phyloP scores from a whole-genome alignment of 2,113 vertebrate species.

The Ceyx cyanopectus region DNA sequence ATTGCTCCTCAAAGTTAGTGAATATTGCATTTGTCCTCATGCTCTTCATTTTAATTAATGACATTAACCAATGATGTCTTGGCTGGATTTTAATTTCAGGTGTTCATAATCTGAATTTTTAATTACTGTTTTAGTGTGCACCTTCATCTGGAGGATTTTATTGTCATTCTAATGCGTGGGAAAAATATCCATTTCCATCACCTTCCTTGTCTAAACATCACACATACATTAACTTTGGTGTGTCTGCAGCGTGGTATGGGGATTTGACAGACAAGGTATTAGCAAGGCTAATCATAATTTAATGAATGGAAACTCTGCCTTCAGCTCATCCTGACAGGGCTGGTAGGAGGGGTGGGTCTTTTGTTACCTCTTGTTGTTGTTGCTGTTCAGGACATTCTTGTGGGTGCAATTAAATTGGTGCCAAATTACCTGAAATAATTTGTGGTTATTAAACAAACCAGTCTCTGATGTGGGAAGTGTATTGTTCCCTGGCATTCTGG shows the following conservation, averaged over 20 bases:
- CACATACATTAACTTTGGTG: neutral
- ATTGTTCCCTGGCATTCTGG: constrained; percentile 34
- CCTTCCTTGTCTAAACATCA: constrained; percentile 22
- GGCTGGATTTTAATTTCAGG: neutral
- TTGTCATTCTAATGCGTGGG: neutral
- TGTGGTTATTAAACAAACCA: constrained; percentile 64
- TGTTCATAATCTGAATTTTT: neutral
- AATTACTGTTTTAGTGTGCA: neutral
- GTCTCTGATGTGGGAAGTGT: constrained; percentile 52
- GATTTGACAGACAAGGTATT: constrained; percentile 46
- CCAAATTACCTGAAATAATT: constrained; percentile 74
- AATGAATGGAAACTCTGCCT: constrained; percentile 55
- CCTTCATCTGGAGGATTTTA: neutral
- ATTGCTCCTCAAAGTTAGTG: neutral
- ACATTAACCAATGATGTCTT: neutral
- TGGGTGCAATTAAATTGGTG: constrained; percentile 54
- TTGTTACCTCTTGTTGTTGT: constrained; percentile 35
- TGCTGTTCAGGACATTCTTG: constrained; percentile 50
- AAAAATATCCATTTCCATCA: neutral
- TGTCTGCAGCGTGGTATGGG: neutral
- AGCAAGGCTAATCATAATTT: constrained; percentile 54
- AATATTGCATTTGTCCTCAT: neutral
- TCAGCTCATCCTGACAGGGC: neutral
- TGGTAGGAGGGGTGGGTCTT: constrained; percentile 23
- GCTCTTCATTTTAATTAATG: neutral